Conservation (phyloP, 1,140 invertebrate species). For the Kradibia gibbosae region DNA sequence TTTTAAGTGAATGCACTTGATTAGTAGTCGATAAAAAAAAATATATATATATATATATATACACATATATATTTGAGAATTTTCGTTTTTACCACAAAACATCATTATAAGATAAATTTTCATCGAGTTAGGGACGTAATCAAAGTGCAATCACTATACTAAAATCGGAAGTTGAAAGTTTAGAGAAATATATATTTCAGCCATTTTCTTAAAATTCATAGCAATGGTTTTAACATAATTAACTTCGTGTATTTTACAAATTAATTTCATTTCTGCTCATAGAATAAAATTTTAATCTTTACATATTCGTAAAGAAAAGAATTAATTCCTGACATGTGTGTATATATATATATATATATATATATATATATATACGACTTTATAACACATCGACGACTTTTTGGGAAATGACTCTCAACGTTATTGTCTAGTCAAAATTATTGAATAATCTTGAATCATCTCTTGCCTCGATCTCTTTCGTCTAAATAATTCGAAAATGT, state of each 20-base stretch:
- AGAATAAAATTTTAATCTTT: not conserved
- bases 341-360: too few species aligned
- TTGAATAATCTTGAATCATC: not conserved
- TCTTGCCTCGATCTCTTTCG: too few species aligned
- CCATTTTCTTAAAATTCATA: not conserved
- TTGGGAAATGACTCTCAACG: not conserved
- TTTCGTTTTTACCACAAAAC: not conserved
- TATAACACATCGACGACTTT: not conserved
- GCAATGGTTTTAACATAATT: constrained; percentile 5
- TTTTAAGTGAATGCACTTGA: constrained; percentile 28
- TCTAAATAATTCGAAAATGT: not conserved
- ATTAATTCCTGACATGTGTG: not conserved
- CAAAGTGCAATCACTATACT: constrained; percentile 31
- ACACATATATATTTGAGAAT: not conserved
- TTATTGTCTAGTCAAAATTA: constrained; percentile 14
- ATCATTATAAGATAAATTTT: not conserved
- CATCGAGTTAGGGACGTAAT: not conserved
- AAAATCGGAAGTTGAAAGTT: constrained; percentile 20
- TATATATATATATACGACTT: constrained; percentile 10
- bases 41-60: not conserved
- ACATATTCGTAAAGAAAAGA: not conserved
- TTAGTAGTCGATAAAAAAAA: constrained; percentile 4
- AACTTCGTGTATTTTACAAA: not conserved
- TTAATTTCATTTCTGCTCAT: not conserved
- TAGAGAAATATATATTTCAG: constrained; percentile 12